Conservation (phyloP, 2,888 invertebrate species). For the Tetanocera ferruginea region DNA sequence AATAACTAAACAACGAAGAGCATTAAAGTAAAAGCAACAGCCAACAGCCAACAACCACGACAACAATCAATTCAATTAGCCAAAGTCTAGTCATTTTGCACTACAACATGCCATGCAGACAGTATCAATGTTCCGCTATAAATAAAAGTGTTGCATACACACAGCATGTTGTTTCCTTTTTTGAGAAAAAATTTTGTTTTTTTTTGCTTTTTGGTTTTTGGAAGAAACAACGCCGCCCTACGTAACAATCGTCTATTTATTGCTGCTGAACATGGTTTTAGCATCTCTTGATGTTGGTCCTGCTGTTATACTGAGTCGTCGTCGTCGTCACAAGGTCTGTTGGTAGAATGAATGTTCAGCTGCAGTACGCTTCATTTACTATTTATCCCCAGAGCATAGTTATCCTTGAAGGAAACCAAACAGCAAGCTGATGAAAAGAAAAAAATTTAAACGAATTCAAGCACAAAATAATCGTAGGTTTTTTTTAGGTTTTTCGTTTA, state of each 20-base stretch:
- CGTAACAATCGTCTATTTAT: not conserved
- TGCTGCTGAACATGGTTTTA: not conserved
- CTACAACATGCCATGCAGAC: not conserved
- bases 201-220: not conserved
- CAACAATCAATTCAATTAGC: constrained; percentile 33
- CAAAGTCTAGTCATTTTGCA: not conserved
- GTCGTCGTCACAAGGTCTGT: not conserved
- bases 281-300: not conserved
- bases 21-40: not conserved
- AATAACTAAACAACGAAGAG: not conserved
- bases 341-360: not conserved
- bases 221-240: not conserved
- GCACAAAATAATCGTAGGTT: not conserved
- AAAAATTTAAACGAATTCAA: constrained; percentile 30
- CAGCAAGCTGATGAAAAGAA: not conserved
- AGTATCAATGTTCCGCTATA: not conserved
- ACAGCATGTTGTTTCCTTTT: not conserved
- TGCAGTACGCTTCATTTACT: constrained; percentile 16
- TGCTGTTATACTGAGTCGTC: not conserved
- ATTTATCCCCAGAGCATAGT: constrained; percentile 29
- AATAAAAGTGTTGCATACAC: not conserved
- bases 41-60: constrained; percentile 23
- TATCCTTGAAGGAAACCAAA: constrained; percentile 24
- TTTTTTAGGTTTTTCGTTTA: not conserved
- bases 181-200: not conserved